Evolutionary conservation across 1,140 invertebrate species (phyloP), one percentile per base, ranked within the genome.

Genomic region (Leucophenga varia): DNA sequence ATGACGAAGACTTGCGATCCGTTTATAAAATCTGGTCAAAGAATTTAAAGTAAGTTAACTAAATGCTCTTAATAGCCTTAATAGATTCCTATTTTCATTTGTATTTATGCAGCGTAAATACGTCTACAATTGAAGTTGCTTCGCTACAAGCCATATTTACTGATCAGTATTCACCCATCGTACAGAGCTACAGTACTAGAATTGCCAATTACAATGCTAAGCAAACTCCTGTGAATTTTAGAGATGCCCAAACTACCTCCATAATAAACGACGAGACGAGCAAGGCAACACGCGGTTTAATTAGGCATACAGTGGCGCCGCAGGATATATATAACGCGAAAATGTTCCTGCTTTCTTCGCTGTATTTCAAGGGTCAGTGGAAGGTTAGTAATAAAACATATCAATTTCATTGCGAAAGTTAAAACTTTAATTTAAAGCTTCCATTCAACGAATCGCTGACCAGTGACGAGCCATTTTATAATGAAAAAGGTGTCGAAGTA

Each of bases 321-420:
- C 78, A 83, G 80, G 76, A 75, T 41, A 37, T 67, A 1, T 17
- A 34, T 7, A 72, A 83, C 38, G 85, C 86, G 0, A 75, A 79
- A 49, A 74, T 92, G 52, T 71, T 94, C 2, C 64, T 93, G 14
- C 83, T 87, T 0, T 92, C 89, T 57, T 85, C 86, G 1, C 72
- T 93, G 16, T 91, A 87, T 63, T 94, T 95, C 75, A 92, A 90
- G 77, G 90, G 88, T 10, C 76, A 79, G 21, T 95, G 91, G 91
- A 79, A 81, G 39, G 75, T 80, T 4, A 4, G 44, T 18, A 25
- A 3, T 4, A 16, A 2, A 21, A n/a, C 12, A 3, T 1, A 9
- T 3, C 3, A n/a, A 1, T 3, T 8, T 9, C n/a, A 30, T 14
- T 20, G 30, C 8, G n/a, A n/a, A n/a, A n/a, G n/a, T n/a, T n/a